Percentiles rank a stretch among this genome's conserved stretches.
Evolutionary conservation across 2,113 vertebrate genomes (phyloP).

Genomic region (Hydrochoerus hydrochaeris): DNA sequence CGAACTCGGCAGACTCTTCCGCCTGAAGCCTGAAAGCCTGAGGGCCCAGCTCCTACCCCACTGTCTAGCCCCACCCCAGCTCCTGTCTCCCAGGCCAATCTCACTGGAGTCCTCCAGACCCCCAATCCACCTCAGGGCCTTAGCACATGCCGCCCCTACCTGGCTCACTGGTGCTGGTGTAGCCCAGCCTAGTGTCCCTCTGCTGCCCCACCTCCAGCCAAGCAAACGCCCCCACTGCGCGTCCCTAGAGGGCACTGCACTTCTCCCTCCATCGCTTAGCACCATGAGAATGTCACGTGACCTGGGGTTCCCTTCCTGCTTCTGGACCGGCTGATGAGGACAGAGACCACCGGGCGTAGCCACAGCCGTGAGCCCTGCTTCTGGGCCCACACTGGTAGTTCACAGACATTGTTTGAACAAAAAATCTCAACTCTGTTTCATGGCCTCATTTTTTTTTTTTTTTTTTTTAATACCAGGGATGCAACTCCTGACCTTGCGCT

Average conservation of each 20-base stretch:
- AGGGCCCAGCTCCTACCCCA: neutral
- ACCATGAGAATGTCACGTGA: neutral
- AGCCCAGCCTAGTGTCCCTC: neutral
- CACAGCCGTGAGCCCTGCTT: neutral
- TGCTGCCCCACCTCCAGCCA: neutral
- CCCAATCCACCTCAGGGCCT: neutral
- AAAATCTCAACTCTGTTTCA: neutral
- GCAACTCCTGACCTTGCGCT: too few species aligned
- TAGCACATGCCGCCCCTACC: neutral
- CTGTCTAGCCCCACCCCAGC: neutral
- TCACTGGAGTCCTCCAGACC: neutral
- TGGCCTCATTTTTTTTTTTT: neutral
- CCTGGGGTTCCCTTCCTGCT: neutral
- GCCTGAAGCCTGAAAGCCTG: neutral
- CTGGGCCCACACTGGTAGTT: neutral
- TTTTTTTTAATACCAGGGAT: too few species aligned
- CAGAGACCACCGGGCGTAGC: too few species aligned
- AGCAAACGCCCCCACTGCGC: neutral
- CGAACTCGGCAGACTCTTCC: neutral
- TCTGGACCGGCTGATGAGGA: neutral
- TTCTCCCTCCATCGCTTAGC: neutral
- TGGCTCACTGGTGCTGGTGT: neutral
- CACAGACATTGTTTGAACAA: neutral
- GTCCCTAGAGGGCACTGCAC: neutral
- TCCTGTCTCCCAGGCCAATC: too few species aligned